Base-by-base conservation (phyloP, 2,888 invertebrate species). In the Pristionchus exspectatus region DNA sequence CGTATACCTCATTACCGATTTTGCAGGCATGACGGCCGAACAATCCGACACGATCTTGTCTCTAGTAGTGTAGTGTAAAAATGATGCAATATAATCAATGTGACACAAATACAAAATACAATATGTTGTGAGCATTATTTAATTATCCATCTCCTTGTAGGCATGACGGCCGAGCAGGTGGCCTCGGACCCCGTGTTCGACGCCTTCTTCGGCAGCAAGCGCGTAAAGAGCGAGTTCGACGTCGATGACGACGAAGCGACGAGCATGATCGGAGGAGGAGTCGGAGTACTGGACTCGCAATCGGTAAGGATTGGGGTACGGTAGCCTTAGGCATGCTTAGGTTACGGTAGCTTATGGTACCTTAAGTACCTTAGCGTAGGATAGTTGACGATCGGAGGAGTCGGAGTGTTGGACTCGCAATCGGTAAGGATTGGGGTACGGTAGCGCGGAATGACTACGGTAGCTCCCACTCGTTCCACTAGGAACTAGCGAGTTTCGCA, bases 211-310 rank as follows among this genome's bases (percentile, higher is more conserved):
- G 66, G 74, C 21, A 18, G 44, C 30, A 92, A 92, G 63, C 89
- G 91, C 87, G 69, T 91, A 38, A 92, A 92, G 69, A 74, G 87
- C 33, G 90, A 90, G 74, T 87, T 72, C 72, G 89, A 89, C 33
- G 44, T 89, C 18, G 90, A 90, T 21, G 90, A 87, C 16, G 90
- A 92, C 14, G 63, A 50, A 9, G 44, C 77, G 24, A 66, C 18
- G 1, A 27, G 27, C 12, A 63, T 74, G 16, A 87, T 87, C 30
- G 91, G 91, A 18, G 91, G 91, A 74, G 90, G 90, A 9, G 90
- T 92, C 4, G 92, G 91, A 27, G 90, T 90, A 0, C 88, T 93
- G 44, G 92, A 93, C n/a, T 88, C 87, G 87, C 33, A 38, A 16
- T 88, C 87, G 72, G 87, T 88, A 24, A 88, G 87, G 12, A 81